Conservation (phyloP, 2,113 vertebrate species). For the Laticauda colubrina region DNA sequence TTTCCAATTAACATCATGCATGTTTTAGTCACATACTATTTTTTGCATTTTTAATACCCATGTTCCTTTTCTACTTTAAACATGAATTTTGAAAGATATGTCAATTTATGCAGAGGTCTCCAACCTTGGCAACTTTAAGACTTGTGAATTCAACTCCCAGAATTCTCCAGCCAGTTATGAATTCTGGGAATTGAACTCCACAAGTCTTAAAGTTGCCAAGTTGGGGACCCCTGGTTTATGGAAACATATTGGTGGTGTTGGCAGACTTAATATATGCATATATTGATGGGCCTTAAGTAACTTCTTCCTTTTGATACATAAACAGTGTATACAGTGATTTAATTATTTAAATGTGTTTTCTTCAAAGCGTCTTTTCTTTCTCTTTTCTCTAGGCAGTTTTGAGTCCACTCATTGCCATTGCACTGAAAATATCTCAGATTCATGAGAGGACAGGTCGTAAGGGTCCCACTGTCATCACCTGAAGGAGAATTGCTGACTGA, state of each 20-base stretch:
- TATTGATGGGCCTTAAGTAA: neutral
- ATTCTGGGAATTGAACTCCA: too few species aligned
- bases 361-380: slow-evolving; percentile 38
- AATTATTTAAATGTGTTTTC: slow-evolving; percentile 21
- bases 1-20: neutral
- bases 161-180: too few species aligned
- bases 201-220: too few species aligned
- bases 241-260: neutral
- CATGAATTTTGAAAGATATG: neutral
- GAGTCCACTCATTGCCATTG: slow-evolving; percentile 95
- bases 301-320: neutral
- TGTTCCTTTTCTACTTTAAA: slow-evolving; percentile 11
- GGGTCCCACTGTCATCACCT: slow-evolving; percentile 95
- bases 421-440: slow-evolving; percentile 95
- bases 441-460: slow-evolving; percentile 91
- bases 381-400: slow-evolving; percentile 82
- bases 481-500: slow-evolving; percentile 62
- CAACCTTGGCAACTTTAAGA: too few species aligned
- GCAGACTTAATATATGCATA: neutral
- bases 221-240: neutral
- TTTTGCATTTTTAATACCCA: neutral
- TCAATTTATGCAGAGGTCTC: too few species aligned
- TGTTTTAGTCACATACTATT: neutral
- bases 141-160: too few species aligned
- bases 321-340: neutral